Base-by-base conservation (phyloP, 1,140 invertebrate genomes). In the Caenorhabditis remanei region DNA sequence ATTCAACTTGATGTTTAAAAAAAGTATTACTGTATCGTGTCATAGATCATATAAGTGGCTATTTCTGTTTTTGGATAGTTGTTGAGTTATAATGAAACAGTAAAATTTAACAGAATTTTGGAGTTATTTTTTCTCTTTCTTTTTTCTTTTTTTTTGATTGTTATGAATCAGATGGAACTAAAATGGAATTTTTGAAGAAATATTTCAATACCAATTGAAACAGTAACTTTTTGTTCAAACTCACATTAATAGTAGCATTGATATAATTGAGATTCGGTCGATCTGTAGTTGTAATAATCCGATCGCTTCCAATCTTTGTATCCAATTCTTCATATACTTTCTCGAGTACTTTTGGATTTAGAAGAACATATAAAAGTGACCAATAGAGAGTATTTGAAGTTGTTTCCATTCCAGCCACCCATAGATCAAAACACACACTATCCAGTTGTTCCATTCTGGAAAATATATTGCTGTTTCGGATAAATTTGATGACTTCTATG, bases 331-430 rank as follows among this genome's bases (percentile, higher is more conserved):
- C 61, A 32, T 82, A 24, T 0, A 84, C 43, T 85, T 56, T 71
- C 58, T 87, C n/a, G 7, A 40, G 63, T 6, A 87, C 65, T 50
- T 85, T 63, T 46, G 41, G 87, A 56, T 87, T 46, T 40, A 21
- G 13, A 48, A 67, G 46, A 7, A 87, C 50, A 85, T 71, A 87
- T 11, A 87, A 43, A 21, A 87, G 46, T 24, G 87, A 56, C 87
- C 87, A 87, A n/a, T 82, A 41, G 24, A 87, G 75, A 71, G 87
- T 87, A 56, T 53, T 71, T 4, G 82, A 71, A 56, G 87, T 87
- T 6, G 87, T 87, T 82, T 87, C 87, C 87, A 87, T 84, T 67
- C 87, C 87, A 16, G 87, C 87, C 11, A 87, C 61, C 55, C 84
- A 87, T 19, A 87, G 75, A 50, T 87, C 87, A 48, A 83, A 63